Conservation (phyloP, 2,113 vertebrate species). For the Oostethus manadensis region DNA sequence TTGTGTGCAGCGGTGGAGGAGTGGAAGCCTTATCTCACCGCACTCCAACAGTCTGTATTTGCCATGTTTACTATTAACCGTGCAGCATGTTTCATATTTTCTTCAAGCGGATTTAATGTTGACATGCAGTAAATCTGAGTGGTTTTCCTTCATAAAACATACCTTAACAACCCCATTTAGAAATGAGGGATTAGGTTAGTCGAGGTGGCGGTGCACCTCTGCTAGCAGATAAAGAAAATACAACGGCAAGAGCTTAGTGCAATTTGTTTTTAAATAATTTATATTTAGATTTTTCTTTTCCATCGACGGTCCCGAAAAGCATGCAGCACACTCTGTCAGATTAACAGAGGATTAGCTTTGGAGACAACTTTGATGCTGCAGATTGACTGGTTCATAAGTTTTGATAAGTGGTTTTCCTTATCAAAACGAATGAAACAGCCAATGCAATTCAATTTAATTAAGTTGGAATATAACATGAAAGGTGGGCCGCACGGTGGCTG, state of each 20-base stretch:
- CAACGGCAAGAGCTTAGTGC: conserved; percentile 1
- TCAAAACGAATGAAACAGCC: too few species aligned
- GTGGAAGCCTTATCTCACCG: too few species aligned
- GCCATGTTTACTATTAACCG: not conserved
- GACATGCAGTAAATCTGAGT: conserved; percentile 7
- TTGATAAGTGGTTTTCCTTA: too few species aligned
- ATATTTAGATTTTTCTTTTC: too few species aligned
- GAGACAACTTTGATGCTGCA: not conserved
- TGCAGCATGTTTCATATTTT: conserved; percentile 10
- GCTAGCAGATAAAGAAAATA: conserved; percentile 4
- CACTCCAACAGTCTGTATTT: too few species aligned
- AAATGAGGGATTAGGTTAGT: conserved; percentile 31
- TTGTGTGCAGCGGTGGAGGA: too few species aligned
- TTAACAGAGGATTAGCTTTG: not conserved
- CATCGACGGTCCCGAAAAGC: not conserved
- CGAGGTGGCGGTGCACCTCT: conserved; percentile 7
- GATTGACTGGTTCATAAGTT: not conserved
- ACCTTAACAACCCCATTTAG: conserved; percentile 18
- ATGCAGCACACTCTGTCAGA: not conserved
- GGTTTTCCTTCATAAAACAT: conserved; percentile 9
- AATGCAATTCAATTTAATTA: conserved; percentile 1
- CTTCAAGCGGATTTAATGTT: conserved; percentile 13
- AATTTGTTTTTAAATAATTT: not conserved
- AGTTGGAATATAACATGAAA: not conserved
- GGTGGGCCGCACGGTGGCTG: too few species aligned